phyloP scores from a whole-genome alignment of 2,797 vertebrate genomes.

The Jordanella pulchra region DNA sequence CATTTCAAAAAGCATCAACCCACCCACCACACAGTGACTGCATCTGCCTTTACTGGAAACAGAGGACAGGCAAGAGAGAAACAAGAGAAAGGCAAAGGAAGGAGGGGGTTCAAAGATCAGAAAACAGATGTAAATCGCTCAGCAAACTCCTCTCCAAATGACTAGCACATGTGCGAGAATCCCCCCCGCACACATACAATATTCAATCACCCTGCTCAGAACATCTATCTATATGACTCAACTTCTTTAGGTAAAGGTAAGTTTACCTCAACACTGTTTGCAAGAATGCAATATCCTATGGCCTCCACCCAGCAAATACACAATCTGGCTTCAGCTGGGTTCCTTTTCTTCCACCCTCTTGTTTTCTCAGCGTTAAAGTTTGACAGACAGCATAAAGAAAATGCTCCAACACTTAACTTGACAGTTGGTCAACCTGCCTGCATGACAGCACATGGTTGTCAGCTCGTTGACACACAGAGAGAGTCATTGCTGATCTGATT shows the following conservation, averaged over 20 bases:
- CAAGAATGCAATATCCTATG: slow-evolving; percentile 8
- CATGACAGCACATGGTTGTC: slow-evolving; percentile 61
- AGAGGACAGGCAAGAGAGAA: slow-evolving; percentile 46
- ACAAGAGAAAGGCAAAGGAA: slow-evolving; percentile 46
- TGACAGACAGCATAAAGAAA: slow-evolving; percentile 22
- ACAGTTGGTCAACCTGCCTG: slow-evolving; percentile 37
- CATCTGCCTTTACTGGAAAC: slow-evolving; percentile 66
- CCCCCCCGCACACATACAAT: slow-evolving; percentile 33
- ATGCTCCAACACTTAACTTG: slow-evolving; percentile 18
- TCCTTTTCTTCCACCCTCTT: not conserved
- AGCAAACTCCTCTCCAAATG: slow-evolving; percentile 78
- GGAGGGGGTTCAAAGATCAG: slow-evolving; percentile 82
- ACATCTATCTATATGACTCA: slow-evolving; percentile 16
- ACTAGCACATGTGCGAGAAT: slow-evolving; percentile 81
- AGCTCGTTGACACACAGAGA: slow-evolving; percentile 51
- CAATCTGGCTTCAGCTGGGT: not conserved
- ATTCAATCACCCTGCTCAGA: slow-evolving; percentile 24
- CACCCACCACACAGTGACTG: slow-evolving; percentile 54
- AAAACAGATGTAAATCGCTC: slow-evolving; percentile 84
- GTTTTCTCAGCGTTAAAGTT: slow-evolving; percentile 55
- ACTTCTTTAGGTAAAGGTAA: slow-evolving; percentile 16
- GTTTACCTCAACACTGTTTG: slow-evolving; percentile 12
- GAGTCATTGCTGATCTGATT: slow-evolving; percentile 47
- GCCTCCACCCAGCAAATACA: slow-evolving; percentile 39
- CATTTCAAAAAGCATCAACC: slow-evolving; percentile 20